Percentiles rank a stretch among this genome's conserved stretches.
phyloP scores from a whole-genome alignment of 1,140 invertebrate genomes.

The Sinonovacula constricta region DNA sequence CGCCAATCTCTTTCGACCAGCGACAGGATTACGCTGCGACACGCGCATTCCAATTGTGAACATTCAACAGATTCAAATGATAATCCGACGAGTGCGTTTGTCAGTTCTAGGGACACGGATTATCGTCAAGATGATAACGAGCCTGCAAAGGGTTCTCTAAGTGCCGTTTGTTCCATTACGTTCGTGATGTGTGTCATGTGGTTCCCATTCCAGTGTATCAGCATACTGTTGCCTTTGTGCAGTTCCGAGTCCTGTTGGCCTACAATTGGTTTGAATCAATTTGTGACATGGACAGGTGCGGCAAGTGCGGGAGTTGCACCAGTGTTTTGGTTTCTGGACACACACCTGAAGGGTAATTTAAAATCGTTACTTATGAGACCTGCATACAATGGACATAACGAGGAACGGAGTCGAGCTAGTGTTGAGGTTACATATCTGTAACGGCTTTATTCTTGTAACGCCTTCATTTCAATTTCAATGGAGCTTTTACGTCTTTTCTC shows the following conservation, averaged over 20 bases:
- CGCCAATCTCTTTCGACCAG: background rate
- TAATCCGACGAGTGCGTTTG: background rate
- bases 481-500: no score
- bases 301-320: slow-evolving; percentile 25
- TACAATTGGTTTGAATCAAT: slow-evolving; percentile 20
- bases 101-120: background rate
- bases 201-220: slow-evolving; percentile 37
- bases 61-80: background rate
- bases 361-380: no score
- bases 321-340: slow-evolving; percentile 18
- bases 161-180: slow-evolving; percentile 5
- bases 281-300: slow-evolving; percentile 22
- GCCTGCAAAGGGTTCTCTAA: background rate
- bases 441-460: no score
- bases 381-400: no score
- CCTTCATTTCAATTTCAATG: no score
- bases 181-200: slow-evolving; percentile 1
- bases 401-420: no score
- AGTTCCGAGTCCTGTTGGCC: background rate
- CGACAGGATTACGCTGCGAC: background rate
- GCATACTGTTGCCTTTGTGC: slow-evolving; percentile 27
- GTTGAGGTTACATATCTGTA: no score
- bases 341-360: no score
- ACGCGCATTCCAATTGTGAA: background rate
- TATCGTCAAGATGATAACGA: background rate